These are phyloP conservation scores for Australoheros scitulus DNA, from an alignment of 2,113 vertebrate species.

Conservation along the genomic window DNA sequence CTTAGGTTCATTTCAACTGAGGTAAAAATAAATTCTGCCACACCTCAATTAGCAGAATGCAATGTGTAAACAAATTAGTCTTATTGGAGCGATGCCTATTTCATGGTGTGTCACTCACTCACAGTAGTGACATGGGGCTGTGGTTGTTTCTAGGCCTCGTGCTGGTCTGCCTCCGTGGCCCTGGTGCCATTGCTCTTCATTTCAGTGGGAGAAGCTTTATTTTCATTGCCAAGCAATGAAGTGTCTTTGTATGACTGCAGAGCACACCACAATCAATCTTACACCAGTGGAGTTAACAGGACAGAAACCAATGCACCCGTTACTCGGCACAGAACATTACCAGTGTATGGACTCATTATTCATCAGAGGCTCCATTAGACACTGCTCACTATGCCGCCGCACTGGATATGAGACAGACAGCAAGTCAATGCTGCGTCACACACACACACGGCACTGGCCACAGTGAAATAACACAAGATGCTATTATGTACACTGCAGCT, in stretches of 20 bases:
- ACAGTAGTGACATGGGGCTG: constrained; percentile 35
- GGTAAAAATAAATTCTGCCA: constrained; percentile 71
- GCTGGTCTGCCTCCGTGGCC: constrained; percentile 46
- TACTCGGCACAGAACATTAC: constrained; percentile 81
- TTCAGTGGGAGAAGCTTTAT: constrained; percentile 70
- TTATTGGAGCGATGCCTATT: constrained; percentile 62
- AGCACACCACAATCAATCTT: constrained; percentile 76
- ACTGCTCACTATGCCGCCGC: constrained; percentile 67
- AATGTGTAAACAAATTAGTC: constrained; percentile 78
- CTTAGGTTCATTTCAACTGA: constrained; percentile 70
- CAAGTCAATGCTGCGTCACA: constrained; percentile 60
- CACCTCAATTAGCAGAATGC: constrained; percentile 75
- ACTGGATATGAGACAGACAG: constrained; percentile 59
- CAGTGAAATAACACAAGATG: constrained; percentile 28
- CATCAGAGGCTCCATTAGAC: constrained; percentile 81
- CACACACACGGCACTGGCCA: constrained; percentile 47
- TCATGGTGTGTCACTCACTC: constrained; percentile 79
- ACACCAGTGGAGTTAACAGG: constrained; percentile 78
- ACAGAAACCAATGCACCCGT: constrained; percentile 81
- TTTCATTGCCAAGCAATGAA: constrained; percentile 78
- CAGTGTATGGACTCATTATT: constrained; percentile 81
- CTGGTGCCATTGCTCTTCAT: constrained; percentile 75
- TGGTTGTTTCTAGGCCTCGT: constrained; percentile 46
- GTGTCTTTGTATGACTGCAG: constrained; percentile 75
- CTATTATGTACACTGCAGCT: neutral